Base-by-base conservation (phyloP, 1,140 invertebrate species). In the Brachionus paranguensis region DNA sequence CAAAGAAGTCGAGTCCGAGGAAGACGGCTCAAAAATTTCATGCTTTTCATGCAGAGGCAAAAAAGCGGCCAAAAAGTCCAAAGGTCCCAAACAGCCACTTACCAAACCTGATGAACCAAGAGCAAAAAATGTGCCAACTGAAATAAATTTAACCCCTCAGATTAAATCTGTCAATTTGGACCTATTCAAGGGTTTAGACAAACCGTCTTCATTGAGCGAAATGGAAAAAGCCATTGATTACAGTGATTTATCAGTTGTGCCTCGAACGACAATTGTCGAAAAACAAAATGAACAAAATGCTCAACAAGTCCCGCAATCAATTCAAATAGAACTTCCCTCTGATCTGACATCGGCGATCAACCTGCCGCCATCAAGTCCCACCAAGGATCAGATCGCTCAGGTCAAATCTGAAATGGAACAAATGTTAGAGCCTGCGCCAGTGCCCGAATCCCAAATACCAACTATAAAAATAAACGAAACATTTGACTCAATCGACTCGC, bases 131-230 rank as follows among this genome's bases (percentile, higher is more conserved):
- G 20, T 50, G 0, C 11, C n/a, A 8, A 14, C 20, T 14, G 20
- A 14, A 29, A 11, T 20, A 41, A 43, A 72, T 43, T 41, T 72
- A 41, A 72, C 68, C 3, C 68, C 68, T 41, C 68, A 72, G 43
- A 72, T 72, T 8, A 41, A 43, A 20, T 33, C 53, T 37, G 29
- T 33, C 3, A 64, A 81, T 68, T 37, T 37, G 20, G 29, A 64
- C 6, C 33, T 81, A 17, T 81, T 81, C 24, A 60, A 29, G 27
- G 78, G 78, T 27, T 17, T 81, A 27, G 78, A 81, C 20, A 81
- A 81, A 41, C 78, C 78, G 41, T 81, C 78, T 45, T 45, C 50
- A 24, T 37, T 41, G 29, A 81, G 78, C 20, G 72, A 76, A 76
- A 76, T 50, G 43, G 72, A 76, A 76, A 47, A 50, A 76, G 43